Conservation (phyloP, 1,140 invertebrate genomes). For the Camponotus pennsylvanicus region DNA sequence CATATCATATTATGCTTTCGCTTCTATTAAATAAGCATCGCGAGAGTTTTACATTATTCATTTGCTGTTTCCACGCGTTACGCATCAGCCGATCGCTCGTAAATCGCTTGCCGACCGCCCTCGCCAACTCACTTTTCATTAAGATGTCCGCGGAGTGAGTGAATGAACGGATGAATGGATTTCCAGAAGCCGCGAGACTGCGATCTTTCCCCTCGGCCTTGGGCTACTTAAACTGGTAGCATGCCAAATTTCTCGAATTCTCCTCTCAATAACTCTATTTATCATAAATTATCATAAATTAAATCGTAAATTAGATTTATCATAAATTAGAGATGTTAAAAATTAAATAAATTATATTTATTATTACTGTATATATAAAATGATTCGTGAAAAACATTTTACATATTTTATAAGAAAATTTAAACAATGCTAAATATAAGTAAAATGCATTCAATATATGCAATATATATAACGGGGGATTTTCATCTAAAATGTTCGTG, state of each 20-base stretch:
- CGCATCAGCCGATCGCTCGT: constrained; percentile 61
- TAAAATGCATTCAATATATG: not conserved
- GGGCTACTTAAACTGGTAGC: not conserved
- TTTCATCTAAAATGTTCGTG: not conserved
- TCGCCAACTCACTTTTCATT: constrained; percentile 68
- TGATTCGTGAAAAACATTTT: not conserved
- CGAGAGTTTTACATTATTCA: constrained; percentile 71
- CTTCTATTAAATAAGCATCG: constrained; percentile 64
- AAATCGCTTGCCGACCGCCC: constrained; percentile 56
- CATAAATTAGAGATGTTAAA: too few relatives aligned
- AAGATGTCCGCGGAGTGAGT: constrained; percentile 58
- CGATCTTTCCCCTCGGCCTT: constrained; percentile 26
- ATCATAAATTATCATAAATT: not conserved
- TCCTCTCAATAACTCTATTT: not conserved
- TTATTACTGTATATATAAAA: not conserved
- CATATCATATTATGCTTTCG: constrained; percentile 43
- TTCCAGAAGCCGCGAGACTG: constrained; percentile 60
- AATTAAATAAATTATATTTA: not conserved
- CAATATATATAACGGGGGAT: not conserved
- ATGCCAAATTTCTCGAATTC: not conserved
- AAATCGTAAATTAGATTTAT: too few relatives aligned
- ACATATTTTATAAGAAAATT: not conserved
- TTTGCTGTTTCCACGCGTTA: constrained; percentile 40
- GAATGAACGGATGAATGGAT: constrained; percentile 68
- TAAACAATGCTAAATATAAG: too few relatives aligned